Percentiles rank a stretch among this genome's conserved stretches.
These are phyloP conservation scores for Gastrophryne carolinensis DNA, from an alignment of 2,797 vertebrate genomes.

Conservation along the genomic window DNA sequence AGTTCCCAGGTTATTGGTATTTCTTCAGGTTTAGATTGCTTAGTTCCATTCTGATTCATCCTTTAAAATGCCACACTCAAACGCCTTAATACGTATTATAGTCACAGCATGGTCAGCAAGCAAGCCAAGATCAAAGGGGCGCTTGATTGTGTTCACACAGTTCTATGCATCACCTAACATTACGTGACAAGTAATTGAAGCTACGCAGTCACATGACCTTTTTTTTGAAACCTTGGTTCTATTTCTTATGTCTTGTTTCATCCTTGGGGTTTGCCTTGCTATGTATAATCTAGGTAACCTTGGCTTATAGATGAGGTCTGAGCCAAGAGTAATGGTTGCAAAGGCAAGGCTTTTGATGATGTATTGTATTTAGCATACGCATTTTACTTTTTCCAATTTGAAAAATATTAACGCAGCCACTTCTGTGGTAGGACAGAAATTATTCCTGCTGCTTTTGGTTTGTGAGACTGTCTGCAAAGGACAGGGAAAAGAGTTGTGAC, in stretches of 20 bases:
- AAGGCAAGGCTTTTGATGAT: neutral
- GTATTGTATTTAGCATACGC: neutral
- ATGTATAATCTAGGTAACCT: neutral
- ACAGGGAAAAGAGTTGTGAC: conserved; percentile 28
- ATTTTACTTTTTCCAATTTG: neutral
- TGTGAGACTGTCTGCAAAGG: conserved; percentile 9
- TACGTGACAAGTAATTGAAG: conserved; percentile 25
- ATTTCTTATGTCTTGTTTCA: conserved; percentile 1
- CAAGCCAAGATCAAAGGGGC: conserved; percentile 33
- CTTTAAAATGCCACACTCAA: conserved; percentile 16
- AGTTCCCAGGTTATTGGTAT: conserved; percentile 1
- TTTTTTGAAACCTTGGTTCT: neutral
- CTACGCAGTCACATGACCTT: neutral
- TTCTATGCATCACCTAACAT: conserved; percentile 32
- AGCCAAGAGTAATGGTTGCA: conserved; percentile 6
- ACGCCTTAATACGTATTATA: conserved; percentile 33
- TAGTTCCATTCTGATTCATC: conserved; percentile 1
- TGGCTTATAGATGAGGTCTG: conserved; percentile 18
- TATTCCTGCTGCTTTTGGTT: conserved; percentile 1
- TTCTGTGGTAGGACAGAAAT: neutral
- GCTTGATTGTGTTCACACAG: conserved; percentile 26
- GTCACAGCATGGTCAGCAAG: conserved; percentile 33
- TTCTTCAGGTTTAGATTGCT: neutral
- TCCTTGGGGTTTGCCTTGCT: neutral
- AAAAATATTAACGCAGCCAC: conserved; percentile 10